phyloP scores from a whole-genome alignment of 2,113 vertebrate species.

The Gila orcuttii region DNA sequence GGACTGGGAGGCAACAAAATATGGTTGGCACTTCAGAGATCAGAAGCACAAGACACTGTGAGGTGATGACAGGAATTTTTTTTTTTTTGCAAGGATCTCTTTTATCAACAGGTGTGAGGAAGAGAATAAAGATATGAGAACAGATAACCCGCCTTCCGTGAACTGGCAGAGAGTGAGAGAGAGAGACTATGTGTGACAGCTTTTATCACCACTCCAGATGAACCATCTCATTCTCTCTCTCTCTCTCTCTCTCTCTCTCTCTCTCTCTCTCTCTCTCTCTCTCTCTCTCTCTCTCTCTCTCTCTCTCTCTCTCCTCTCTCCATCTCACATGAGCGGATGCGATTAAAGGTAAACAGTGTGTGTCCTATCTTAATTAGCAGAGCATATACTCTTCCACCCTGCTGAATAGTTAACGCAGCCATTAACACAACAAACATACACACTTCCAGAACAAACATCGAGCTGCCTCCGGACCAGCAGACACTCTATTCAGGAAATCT shows the following conservation, averaged over 20 bases:
- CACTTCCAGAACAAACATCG: constrained; percentile 44
- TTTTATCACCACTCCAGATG: constrained; percentile 65
- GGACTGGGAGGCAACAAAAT: constrained; percentile 16
- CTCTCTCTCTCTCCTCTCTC: constrained; percentile 42
- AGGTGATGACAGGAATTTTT: constrained; percentile 70
- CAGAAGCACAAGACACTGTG: constrained; percentile 28
- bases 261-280: constrained; percentile 54
- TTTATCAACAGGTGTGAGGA: constrained; percentile 81
- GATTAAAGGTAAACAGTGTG: constrained; percentile 53
- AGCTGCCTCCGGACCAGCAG: constrained; percentile 14
- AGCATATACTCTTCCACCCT: constrained; percentile 54
- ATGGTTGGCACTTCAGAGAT: constrained; percentile 24
- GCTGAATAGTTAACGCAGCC: constrained; percentile 46
- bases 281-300: constrained; percentile 15
- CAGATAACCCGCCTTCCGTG: constrained; percentile 64
- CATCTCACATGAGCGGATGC: constrained; percentile 63
- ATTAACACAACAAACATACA: constrained; percentile 59
- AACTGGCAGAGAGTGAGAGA: not conserved
- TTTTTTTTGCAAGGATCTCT: constrained; percentile 69
- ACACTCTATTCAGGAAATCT: constrained; percentile 35
- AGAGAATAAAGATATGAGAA: constrained; percentile 73
- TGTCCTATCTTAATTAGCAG: constrained; percentile 62
- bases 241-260: constrained; percentile 39
- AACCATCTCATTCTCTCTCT: constrained; percentile 57
- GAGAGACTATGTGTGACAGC: constrained; percentile 1